Evolutionary conservation across 2,888 invertebrate species (phyloP), one percentile per base, ranked within the genome.

Genomic region (Noctuana brunneofusca): DNA sequence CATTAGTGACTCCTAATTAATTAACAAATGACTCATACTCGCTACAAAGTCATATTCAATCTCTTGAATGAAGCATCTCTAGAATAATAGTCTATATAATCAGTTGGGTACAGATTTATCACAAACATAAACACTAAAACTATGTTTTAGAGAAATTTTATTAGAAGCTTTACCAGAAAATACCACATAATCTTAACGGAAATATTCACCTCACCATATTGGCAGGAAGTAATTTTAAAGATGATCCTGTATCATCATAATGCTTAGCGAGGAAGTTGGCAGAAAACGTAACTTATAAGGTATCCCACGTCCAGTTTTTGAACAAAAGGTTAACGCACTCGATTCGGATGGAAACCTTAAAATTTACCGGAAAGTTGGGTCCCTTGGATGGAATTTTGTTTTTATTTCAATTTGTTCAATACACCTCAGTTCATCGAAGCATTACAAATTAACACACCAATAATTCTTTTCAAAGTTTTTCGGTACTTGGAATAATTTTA

Each of bases 231-330:
- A 46, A 48, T 60, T 60, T 22, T n/a, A 46, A 53, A 24, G 32
- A 60, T 20, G 59, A 46, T 53, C 41, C 53, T 60, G 54, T 46
- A 54, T 60, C 53, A 53, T 46, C 43, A 30, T 11, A 9, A 24
- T 48, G 22, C 6, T 20, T 9, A 18, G 20, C 11, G 12, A 32
- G 59, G 32, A 60, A 60, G 46, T 54, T 56, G 16, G 27, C n/a
- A 58, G 53, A 59, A 58, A 53, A 16, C 41, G 2, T 43, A 43
- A 59, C 59, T 59, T 59, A 46, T 60, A 59, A 43, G 59, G 59
- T 11, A 53, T 60, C 59, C 32, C 46, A 32, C 9, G 11, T 35
- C 53, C 53, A 35, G 59, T 49, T 32, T 43, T 43, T 5, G 18
- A 18, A 5, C 18, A 43, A 43, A 43, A 43, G 43, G 43, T 43